phyloP scores from a whole-genome alignment of 2,888 invertebrate species.

The Pteria penguin region DNA sequence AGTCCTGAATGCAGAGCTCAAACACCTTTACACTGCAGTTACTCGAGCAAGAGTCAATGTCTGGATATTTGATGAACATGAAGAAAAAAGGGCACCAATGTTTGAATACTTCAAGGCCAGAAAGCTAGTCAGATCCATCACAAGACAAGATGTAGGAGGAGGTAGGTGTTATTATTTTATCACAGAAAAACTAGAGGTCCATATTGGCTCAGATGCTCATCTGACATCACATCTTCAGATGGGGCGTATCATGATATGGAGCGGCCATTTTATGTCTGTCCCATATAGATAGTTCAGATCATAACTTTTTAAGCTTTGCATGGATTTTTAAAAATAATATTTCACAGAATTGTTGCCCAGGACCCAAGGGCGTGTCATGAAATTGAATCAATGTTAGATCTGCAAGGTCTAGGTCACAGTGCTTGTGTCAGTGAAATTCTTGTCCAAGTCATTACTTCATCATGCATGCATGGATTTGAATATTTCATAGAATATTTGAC shows the following conservation, averaged over 20 bases:
- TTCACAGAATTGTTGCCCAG: too few relatives aligned
- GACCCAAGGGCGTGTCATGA: too few relatives aligned
- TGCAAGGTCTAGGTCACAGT: too few relatives aligned
- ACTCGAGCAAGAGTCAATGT: constrained; percentile 75
- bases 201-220: background rate
- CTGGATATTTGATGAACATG: constrained; percentile 77
- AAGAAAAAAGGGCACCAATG: constrained; percentile 70
- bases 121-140: constrained; percentile 53
- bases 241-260: background rate
- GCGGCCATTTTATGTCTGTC: background rate
- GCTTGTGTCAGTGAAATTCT: too few relatives aligned
- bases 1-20: constrained; percentile 73
- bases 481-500: too few relatives aligned
- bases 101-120: constrained; percentile 73
- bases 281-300: too few relatives aligned
- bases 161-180: constrained; percentile 18
- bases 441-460: too few relatives aligned
- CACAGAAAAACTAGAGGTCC: too few relatives aligned
- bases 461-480: too few relatives aligned
- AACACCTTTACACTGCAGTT: constrained; percentile 75
- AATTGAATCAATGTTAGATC: too few relatives aligned
- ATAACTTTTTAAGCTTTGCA: too few relatives aligned
- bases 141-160: constrained; percentile 17
- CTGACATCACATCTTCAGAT: background rate
- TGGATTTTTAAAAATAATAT: too few relatives aligned